Conservation (phyloP, 1,140 invertebrate genomes). For the Diachasmimorpha longicaudata region DNA sequence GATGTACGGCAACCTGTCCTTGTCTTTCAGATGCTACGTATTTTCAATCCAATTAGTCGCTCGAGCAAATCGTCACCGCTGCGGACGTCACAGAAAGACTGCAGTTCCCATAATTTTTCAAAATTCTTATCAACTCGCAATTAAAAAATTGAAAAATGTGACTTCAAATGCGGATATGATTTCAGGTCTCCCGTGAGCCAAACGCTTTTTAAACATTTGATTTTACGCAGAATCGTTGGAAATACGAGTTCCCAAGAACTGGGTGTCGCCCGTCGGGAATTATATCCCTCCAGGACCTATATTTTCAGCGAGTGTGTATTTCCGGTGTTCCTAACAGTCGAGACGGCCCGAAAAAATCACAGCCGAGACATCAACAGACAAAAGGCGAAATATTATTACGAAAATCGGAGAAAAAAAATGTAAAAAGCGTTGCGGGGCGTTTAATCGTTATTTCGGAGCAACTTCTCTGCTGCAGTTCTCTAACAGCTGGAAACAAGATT, state of each 20-base stretch:
- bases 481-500: conserved; percentile 20
- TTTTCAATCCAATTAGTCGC: no score
- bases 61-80: no score
- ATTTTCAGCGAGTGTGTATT: conserved; percentile 14
- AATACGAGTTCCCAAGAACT: conserved; percentile 3
- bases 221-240: not conserved
- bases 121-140: no score
- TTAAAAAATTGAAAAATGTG: not conserved
- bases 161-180: no score
- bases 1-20: no score
- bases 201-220: not conserved
- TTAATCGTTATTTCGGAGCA: conserved; percentile 17
- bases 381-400: conserved; percentile 12
- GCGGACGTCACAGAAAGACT: no score
- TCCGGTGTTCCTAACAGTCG: not conserved
- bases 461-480: not conserved
- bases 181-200: no score
- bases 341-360: not conserved
- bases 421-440: conserved; percentile 1
- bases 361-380: not conserved
- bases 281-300: conserved; percentile 10
- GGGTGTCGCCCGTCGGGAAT: conserved; percentile 11
- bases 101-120: no score
- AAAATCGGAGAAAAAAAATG: conserved; percentile 17
- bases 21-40: no score